Base-by-base conservation (phyloP, 2,888 invertebrate species). In the Cyclophora punctaria region DNA sequence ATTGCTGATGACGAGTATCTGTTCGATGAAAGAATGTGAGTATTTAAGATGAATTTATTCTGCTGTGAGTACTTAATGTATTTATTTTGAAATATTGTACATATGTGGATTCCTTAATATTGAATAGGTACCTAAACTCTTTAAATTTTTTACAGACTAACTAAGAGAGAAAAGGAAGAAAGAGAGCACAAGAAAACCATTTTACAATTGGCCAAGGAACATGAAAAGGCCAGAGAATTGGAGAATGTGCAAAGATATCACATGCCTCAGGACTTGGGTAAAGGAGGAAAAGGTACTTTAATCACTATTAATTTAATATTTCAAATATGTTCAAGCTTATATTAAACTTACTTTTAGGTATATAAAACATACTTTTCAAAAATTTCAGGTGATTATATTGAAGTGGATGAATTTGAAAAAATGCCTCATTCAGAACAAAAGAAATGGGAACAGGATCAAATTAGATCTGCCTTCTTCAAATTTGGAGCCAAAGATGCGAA, bases 371-470 rank as follows among this genome's bases (percentile, higher is more conserved):
- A 20, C 20, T 20, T 20, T 20, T 20, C 20, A 20, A 20, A 20
- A 20, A 47, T 79, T 73, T 62, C 75, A 87, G 91, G 92, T 49
- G 93, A 93, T 67, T 95, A 95, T 80, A 90, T 95, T 56, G 96
- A 96, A 86, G 93, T 95, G 37, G 96, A 96, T 80, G 96, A 96
- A 63, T 90, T 92, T 60, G 98, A 98, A 75, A 94, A 93, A 66
- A 88, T 93, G 56, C 94, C 94, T 0, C 94, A 95, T 71, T 95
- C 94, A 0, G 96, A 96, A 64, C 96, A 96, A 80, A 93, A 94
- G 64, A 97, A 97, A 89, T 99, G 99, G 99, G 99, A 99, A 80
- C 96, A 98, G 53, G 98, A 98, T 74, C 97, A 98, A 80, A 94
- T 99, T 86, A 94, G 94, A 48, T 96, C 96, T 3, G 98, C 98